Evolutionary conservation across 2,888 invertebrate genomes (phyloP), one percentile per base, ranked within the genome.

Genomic region (Caenorhabditis afra): DNA sequence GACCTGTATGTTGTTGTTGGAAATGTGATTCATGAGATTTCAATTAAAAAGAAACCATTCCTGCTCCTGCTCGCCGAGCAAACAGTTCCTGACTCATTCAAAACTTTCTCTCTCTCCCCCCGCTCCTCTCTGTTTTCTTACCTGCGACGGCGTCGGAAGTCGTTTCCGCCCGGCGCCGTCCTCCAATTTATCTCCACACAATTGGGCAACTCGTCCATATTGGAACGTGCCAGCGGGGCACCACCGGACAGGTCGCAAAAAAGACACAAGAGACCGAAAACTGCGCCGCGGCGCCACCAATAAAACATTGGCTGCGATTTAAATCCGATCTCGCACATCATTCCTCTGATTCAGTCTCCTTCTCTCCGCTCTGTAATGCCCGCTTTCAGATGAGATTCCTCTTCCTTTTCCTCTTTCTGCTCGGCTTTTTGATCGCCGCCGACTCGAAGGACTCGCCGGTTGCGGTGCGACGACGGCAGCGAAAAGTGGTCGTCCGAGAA

Each of bases 131-230:
- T 29, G 29, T 29, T 29, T 29, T 29, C 29, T 29, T 29, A 29
- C 35, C 23, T 39, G 16, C 52, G 10, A 37, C 10, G 29, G 50
- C 29, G 11, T 67, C 67, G 67, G 67, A 67, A 67, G 67, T 55
- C 35, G 57, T 66, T 18, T 35, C 47, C 45, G 22, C 16, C 7
- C 35, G 37, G 45, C 22, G 49, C 49, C 59, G 71, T 64, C 71
- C 71, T 71, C 64, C 71, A 71, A 71, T 71, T 71, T 64, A 71
- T 71, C 57, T 71, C 57, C 71, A 64, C 71, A 57, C 71, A 71
- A 71, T 71, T 71, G 55, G 62, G 57, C 61, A 64, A 39, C 39
- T 22, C 52, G 20, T 64, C 71, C 71, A 71, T 71, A 71, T 71
- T 71, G 70, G 59, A 50, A 58, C 41, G 22, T 41, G 22, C 29